phyloP scores from a whole-genome alignment of 2,888 invertebrate species.

The Platycheirus rosarum region DNA sequence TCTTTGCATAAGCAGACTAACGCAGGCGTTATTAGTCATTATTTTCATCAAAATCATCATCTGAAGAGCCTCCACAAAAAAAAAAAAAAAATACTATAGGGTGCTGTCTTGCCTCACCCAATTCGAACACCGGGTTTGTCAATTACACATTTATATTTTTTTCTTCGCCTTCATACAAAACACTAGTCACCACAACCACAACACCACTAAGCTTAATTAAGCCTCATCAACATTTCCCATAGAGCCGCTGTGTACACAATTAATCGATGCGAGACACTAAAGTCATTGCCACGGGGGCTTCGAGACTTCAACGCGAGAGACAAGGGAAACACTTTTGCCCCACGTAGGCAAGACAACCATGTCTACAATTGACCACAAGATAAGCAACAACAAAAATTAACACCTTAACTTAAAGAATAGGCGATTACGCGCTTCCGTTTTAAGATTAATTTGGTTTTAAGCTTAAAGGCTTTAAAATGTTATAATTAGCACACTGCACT shows the following conservation, averaged over 20 bases:
- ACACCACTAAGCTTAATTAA: slow-evolving; percentile 44
- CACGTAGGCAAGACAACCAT: slow-evolving; percentile 17
- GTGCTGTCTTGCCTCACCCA: not conserved
- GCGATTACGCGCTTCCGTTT: slow-evolving; percentile 27
- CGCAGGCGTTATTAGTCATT: not conserved
- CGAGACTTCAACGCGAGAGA: slow-evolving; percentile 3
- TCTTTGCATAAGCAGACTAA: not conserved
- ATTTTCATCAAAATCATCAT: not conserved
- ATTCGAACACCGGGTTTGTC: slow-evolving; percentile 4
- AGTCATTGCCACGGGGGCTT: slow-evolving; percentile 49
- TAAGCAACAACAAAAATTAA: slow-evolving; percentile 18
- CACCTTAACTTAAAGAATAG: slow-evolving; percentile 24
- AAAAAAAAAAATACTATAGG: not conserved
- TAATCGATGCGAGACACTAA: slow-evolving; percentile 53
- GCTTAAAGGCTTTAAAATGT: slow-evolving; percentile 2
- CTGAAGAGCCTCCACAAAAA: not conserved
- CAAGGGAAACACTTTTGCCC: slow-evolving; percentile 27
- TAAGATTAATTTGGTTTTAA: slow-evolving; percentile 33
- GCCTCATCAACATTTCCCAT: slow-evolving; percentile 13
- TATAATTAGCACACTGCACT: too few relatives aligned
- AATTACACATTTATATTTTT: slow-evolving; percentile 6
- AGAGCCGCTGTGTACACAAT: slow-evolving; percentile 3
- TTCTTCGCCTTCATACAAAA: not conserved
- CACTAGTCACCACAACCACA: slow-evolving; percentile 6
- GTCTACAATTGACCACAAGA: slow-evolving; percentile 9